These are phyloP conservation scores for Brenthis daphne DNA, from an alignment of 2,888 invertebrate genomes.

Conservation along the genomic window DNA sequence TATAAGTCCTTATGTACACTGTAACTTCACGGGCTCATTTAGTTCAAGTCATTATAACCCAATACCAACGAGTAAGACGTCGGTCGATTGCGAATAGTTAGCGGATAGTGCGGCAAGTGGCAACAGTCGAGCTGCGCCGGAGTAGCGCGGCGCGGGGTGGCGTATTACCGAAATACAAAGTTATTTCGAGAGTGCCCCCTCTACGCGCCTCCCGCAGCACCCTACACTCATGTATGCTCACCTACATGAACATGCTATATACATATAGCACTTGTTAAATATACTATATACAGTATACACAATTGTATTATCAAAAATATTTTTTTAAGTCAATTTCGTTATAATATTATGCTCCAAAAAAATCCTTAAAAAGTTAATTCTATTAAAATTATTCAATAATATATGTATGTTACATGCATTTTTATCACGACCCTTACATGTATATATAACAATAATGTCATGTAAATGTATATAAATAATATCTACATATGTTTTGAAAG, in stretches of 20 bases:
- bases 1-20: conserved; percentile 65
- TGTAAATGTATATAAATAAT: no score
- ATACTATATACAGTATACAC: neutral
- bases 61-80: conserved; percentile 92
- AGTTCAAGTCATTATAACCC: conserved; percentile 90
- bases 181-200: conserved; percentile 72
- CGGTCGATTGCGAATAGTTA: conserved; percentile 96
- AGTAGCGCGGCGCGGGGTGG: conserved; percentile 64
- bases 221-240: neutral
- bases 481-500: no score
- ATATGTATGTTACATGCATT: no score
- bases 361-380: no score
- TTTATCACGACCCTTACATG: no score
- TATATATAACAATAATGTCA: no score
- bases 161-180: conserved; percentile 77
- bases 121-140: conserved; percentile 43
- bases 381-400: no score
- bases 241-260: neutral
- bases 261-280: neutral
- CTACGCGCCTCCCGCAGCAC: conserved; percentile 24
- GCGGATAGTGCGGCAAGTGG: conserved; percentile 86
- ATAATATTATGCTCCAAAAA: no score
- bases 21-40: conserved; percentile 80
- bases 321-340: no score
- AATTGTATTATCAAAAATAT: neutral